Evolutionary conservation across 2,888 invertebrate species (phyloP), one percentile per base, ranked within the genome.

Genomic region (Acanthopleura granulata): DNA sequence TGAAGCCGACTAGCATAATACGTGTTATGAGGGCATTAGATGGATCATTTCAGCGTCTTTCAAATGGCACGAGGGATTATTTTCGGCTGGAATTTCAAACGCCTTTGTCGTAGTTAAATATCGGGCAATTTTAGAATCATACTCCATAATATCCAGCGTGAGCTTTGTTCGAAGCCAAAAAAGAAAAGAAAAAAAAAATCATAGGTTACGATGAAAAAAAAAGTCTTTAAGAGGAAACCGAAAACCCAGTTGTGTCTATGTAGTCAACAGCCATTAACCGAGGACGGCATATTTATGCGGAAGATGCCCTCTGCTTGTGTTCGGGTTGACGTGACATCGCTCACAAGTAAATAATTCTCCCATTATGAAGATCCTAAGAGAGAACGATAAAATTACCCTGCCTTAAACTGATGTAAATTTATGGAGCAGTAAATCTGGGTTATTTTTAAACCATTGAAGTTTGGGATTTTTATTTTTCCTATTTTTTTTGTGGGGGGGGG

Each of bases 11-110:
- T 40, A n/a, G 12, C 57, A 57, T 22, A 6, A 57, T 57, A 22
- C n/a, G 18, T 57, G 57, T 57, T 57, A 57, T 57, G 57, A 57
- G 22, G 22, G 57, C 57, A 9, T 57, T 57, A n/a, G 57, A 18
- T 1, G 57, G 57, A 57, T 57, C 57, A 57, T 22, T 57, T 1
- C 57, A 57, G n/a, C 22, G 3, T 4, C 6, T 57, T 57, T 57
- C 57, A n/a, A 57, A n/a, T 9, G 18, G 22, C 18, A 57, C 57
- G 14, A 22, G 6, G 22, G 57, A n/a, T 22, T n/a, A 57, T 57
- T 57, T 57, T 57, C 57, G 57, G 57, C 57, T 57, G 57, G 18
- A 57, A 57, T 57, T 57, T 22, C 57, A 57, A 12, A 57, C 57
- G 57, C 57, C 57, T 57, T 57, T 57, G 57, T 57, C 4, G 22